Evolutionary conservation across 2,888 invertebrate species (phyloP).

Genomic region (Tolmerus cingulatus): DNA sequence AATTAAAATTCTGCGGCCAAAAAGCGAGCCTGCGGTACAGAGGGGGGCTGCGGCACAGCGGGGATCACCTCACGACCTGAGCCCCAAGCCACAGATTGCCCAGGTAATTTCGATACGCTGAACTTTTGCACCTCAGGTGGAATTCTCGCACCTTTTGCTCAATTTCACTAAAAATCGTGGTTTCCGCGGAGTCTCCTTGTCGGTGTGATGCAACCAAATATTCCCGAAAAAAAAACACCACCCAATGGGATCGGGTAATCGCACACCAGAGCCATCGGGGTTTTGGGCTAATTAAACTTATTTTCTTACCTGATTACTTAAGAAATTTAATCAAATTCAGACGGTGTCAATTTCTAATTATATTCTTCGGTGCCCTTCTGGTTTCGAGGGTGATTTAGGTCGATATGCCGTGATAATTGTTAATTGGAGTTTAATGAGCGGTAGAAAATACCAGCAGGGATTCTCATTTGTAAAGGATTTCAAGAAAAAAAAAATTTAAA

Average conservation of each 20-base stretch:
- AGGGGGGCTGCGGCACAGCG: background rate
- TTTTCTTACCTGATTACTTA: constrained; percentile 12
- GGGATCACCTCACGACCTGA: constrained; percentile 15
- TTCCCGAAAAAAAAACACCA: background rate
- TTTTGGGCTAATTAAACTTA: background rate
- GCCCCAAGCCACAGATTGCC: background rate
- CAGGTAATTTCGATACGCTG: constrained; percentile 7
- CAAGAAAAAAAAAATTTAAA: background rate
- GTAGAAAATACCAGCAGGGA: background rate
- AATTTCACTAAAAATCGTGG: constrained; percentile 15
- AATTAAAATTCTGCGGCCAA: constrained; percentile 12
- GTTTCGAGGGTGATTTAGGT: background rate
- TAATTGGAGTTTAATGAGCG: background rate
- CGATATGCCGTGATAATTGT: background rate
- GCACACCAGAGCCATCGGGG: background rate
- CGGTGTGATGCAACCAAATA: background rate
- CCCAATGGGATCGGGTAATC: background rate
- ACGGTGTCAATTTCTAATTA: constrained; percentile 18
- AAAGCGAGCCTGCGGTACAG: background rate
- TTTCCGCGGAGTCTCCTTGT: background rate
- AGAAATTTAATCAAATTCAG: constrained; percentile 1
- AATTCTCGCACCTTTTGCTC: constrained; percentile 20
- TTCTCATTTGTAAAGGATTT: background rate
- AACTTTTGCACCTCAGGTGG: constrained; percentile 16
- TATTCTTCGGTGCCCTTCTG: background rate